These are phyloP conservation scores for Champsocephalus esox DNA, from an alignment of 2,797 vertebrate species.

Conservation along the genomic window DNA sequence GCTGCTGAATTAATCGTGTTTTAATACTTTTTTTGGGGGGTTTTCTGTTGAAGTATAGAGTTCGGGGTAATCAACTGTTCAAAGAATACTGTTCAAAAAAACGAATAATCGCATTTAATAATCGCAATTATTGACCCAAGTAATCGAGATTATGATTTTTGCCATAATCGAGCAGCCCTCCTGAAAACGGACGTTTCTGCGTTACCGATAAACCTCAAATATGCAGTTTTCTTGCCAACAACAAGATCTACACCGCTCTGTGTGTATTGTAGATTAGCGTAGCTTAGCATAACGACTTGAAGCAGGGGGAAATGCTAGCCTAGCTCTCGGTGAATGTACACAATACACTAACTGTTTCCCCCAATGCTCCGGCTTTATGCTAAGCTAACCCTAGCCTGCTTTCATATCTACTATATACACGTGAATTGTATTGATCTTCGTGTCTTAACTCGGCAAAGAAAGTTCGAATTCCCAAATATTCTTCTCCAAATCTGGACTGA, in stretches of 20 bases:
- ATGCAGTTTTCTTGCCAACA: neutral
- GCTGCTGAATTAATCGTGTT: too few relatives aligned
- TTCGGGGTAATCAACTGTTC: too few relatives aligned
- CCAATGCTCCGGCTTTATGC: neutral
- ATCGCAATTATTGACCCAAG: too few relatives aligned
- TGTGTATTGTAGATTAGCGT: neutral
- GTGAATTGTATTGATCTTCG: neutral
- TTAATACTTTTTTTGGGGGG: too few relatives aligned
- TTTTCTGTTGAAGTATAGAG: too few relatives aligned
- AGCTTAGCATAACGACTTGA: slow-evolving; percentile 8
- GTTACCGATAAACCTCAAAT: neutral
- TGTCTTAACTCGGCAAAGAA: neutral
- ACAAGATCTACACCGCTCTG: neutral
- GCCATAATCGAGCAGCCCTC: too few relatives aligned
- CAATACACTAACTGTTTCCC: too few relatives aligned
- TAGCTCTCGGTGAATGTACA: neutral
- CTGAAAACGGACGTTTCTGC: too few relatives aligned
- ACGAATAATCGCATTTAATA: too few relatives aligned
- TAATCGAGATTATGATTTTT: too few relatives aligned
- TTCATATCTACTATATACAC: neutral
- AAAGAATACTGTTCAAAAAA: too few relatives aligned
- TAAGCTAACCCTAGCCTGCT: neutral
- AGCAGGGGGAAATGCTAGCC: neutral
- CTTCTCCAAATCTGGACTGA: neutral
- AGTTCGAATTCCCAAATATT: too few relatives aligned